Evolutionary conservation across 2,797 vertebrate genomes (phyloP).

Genomic region (Sternarchorhynchus goeldii): DNA sequence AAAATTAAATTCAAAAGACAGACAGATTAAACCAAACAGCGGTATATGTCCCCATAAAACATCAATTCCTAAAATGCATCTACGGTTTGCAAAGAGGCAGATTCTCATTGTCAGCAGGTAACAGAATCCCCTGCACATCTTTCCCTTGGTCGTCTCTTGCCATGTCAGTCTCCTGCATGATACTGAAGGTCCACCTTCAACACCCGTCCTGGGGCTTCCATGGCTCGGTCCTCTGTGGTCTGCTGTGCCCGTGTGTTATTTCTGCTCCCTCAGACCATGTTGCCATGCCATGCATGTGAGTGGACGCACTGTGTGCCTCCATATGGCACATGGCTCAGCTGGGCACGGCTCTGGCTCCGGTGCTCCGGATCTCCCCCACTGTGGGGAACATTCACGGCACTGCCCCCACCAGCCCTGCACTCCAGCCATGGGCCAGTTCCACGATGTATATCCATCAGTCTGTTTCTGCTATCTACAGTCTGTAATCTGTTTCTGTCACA

Average conservation of each 20-base stretch:
- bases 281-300: constrained; percentile 48
- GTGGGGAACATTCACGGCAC: constrained; percentile 46
- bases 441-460: constrained; percentile 14
- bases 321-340: constrained; percentile 67
- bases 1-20: not conserved
- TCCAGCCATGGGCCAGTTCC: constrained; percentile 49
- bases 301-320: constrained; percentile 61
- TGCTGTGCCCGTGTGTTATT: constrained; percentile 49
- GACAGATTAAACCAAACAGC: not conserved
- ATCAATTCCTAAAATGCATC: not conserved
- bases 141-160: constrained; percentile 13
- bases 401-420: constrained; percentile 43
- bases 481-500: not conserved
- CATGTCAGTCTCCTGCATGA: constrained; percentile 24
- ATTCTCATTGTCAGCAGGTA: not conserved
- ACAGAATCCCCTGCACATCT: not conserved
- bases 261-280: constrained; percentile 49
- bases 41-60: not conserved
- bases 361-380: constrained; percentile 66
- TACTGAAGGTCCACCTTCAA: constrained; percentile 24
- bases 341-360: constrained; percentile 43
- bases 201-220: constrained; percentile 27
- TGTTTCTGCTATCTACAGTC: not conserved
- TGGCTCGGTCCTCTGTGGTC: constrained; percentile 2
- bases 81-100: not conserved